Conservation (phyloP, 2,113 vertebrate genomes). For the Phylloscopus trochilus region DNA sequence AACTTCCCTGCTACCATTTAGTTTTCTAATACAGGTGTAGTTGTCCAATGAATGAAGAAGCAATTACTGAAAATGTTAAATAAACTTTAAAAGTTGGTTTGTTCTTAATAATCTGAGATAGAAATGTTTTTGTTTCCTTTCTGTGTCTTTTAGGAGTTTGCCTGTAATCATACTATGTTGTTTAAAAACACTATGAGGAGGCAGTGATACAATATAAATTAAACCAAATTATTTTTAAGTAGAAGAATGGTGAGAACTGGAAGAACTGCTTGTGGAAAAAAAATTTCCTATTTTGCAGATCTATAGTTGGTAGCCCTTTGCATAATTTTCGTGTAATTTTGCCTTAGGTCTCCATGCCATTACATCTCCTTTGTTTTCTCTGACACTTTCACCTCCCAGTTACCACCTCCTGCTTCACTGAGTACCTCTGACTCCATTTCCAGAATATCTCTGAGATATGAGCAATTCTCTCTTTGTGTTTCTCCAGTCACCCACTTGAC, state of each 20-base stretch:
- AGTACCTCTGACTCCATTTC: slow-evolving; percentile 36
- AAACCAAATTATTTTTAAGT: neutral
- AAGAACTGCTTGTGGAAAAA: neutral
- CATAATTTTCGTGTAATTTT: neutral
- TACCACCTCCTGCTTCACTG: slow-evolving; percentile 38
- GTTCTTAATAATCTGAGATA: neutral
- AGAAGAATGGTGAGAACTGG: neutral
- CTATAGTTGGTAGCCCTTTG: neutral
- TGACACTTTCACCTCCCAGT: slow-evolving; percentile 32
- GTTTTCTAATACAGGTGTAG: neutral
- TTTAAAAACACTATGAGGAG: neutral
- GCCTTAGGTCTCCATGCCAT: neutral
- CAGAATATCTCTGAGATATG: slow-evolving; percentile 54
- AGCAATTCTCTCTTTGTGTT: slow-evolving; percentile 41
- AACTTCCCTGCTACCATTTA: neutral
- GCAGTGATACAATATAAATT: neutral
- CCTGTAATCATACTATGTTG: neutral
- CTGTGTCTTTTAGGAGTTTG: neutral
- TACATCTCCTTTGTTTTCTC: slow-evolving; percentile 12
- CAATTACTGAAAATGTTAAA: neutral
- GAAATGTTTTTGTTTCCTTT: neutral
- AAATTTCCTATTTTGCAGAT: accelerated
- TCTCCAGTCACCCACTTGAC: slow-evolving; percentile 41
- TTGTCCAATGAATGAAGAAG: neutral
- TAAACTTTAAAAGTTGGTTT: neutral